These are phyloP conservation scores for Alcis repandata DNA, from an alignment of 2,888 invertebrate species.

Conservation along the genomic window DNA sequence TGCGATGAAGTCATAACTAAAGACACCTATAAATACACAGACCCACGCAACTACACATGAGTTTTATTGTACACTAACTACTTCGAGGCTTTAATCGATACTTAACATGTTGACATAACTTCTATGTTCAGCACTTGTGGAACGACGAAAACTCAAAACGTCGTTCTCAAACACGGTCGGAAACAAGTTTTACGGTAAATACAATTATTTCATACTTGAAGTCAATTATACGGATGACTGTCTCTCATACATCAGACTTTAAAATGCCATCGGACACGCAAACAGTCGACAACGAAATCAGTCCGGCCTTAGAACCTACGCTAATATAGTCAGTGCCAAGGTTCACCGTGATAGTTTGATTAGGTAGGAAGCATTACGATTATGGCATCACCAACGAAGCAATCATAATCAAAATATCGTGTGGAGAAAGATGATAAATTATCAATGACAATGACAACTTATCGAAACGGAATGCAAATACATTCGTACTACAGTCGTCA, in stretches of 20 bases:
- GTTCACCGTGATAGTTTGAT: slow-evolving; percentile 44
- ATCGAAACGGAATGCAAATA: slow-evolving; percentile 42
- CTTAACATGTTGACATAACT: slow-evolving; percentile 34
- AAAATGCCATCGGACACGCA: slow-evolving; percentile 56
- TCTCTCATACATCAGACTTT: slow-evolving; percentile 54
- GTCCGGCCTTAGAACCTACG: slow-evolving; percentile 69
- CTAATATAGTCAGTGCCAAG: slow-evolving; percentile 68
- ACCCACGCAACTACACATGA: slow-evolving; percentile 72
- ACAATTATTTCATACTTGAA: slow-evolving; percentile 58
- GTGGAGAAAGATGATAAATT: slow-evolving; percentile 44
- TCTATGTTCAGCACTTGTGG: slow-evolving; percentile 16
- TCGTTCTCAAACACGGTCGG: slow-evolving; percentile 43
- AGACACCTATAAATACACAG: slow-evolving; percentile 75
- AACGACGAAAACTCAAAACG: slow-evolving; percentile 37
- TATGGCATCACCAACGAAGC: slow-evolving; percentile 21
- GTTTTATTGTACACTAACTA: slow-evolving; percentile 61
- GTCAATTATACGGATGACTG: slow-evolving; percentile 57
- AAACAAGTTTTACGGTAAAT: slow-evolving; percentile 46
- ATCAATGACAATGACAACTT: slow-evolving; percentile 32
- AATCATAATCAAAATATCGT: slow-evolving; percentile 36
- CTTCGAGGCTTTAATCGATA: slow-evolving; percentile 45
- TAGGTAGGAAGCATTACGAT: slow-evolving; percentile 35
- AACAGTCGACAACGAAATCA: slow-evolving; percentile 63
- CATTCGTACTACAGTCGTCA: slow-evolving; percentile 40
- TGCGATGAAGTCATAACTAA: slow-evolving; percentile 79